phyloP scores from a whole-genome alignment of 2,113 vertebrate species.

The Crocuta crocuta region DNA sequence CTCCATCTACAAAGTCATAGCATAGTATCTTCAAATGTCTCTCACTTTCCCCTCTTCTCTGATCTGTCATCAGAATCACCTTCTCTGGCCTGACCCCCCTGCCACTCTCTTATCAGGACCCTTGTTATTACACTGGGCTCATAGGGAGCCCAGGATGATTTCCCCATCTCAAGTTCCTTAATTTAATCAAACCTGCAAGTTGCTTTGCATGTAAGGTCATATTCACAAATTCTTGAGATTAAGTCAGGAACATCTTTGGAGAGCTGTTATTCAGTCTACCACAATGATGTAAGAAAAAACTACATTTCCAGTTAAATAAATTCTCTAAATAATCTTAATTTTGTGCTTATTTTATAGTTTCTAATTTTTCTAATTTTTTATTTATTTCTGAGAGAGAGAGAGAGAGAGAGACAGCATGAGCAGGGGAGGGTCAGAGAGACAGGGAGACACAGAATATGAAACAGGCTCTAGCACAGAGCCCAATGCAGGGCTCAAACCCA shows the following conservation, averaged over 20 bases:
- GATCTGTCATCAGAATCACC: background rate
- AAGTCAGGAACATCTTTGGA: background rate
- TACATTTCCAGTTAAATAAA: background rate
- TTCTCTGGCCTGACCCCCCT: background rate
- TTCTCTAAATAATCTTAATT: background rate
- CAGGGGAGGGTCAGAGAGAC: no score
- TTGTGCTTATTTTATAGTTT: background rate
- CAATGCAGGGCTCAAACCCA: no score
- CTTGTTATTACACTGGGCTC: background rate
- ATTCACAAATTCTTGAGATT: background rate
- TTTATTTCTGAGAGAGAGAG: no score
- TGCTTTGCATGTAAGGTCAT: background rate
- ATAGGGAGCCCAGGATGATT: background rate
- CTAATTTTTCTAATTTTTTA: background rate
- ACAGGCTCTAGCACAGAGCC: no score
- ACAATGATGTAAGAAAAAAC: background rate
- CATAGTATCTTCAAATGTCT: background rate
- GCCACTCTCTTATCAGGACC: background rate
- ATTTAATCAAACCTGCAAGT: background rate
- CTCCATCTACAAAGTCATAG: background rate
- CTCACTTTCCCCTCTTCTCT: background rate
- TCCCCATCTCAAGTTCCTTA: background rate
- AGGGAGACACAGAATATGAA: no score
- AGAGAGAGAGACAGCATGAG: no score
- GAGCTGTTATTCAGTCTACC: background rate